Base-by-base conservation (phyloP, 2,113 vertebrate species). In the Ciconia stormi region DNA sequence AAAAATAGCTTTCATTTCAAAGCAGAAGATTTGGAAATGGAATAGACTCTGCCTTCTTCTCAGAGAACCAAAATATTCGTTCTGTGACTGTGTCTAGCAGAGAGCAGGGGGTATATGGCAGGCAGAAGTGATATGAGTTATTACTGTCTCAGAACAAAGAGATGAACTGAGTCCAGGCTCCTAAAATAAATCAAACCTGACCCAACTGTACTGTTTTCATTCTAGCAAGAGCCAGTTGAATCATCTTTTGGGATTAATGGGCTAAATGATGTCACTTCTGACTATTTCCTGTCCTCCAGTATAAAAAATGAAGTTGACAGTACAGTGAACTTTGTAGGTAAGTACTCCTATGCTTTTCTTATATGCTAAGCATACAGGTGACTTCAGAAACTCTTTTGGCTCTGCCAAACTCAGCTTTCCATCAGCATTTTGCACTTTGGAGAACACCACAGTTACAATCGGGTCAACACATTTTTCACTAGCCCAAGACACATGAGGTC, bases 221-320 rank as follows among this genome's bases (percentile, higher is more conserved):
- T 98, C 96, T 97, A 98, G 98, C 98, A 98, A 98, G 98, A 98
- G 96, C 98, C 98, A 97, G 97, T 98, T 93, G 98, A 98, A 95
- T 98, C 98, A 93, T 98, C 98, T 93, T 97, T 98, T 95, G 97
- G 97, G 89, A 97, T 98, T 97, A 98, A 98, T 95, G 98, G 98
- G 92, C 94, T 98, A 96, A 98, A 95, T 95, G 97, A 97, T 94
- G 95, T 98, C 89, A 93, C 98, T 97, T 95, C 98, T 71, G 98
- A 98, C 82, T 98, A 97, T 86, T 96, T 98, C 95, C 97, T 98
- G 96, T 85, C 97, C 97, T 97, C 98, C 94, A 95, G 97, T 96
- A 98, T 98, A 98, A 98, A 98, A 98, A 94, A 90, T 92, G 98
- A 98, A 97, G 97, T 98, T 70, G 98, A 99, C 97, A 98, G 98